These are phyloP conservation scores for Limenitis camilla DNA, from an alignment of 2,888 invertebrate genomes.

Conservation along the genomic window DNA sequence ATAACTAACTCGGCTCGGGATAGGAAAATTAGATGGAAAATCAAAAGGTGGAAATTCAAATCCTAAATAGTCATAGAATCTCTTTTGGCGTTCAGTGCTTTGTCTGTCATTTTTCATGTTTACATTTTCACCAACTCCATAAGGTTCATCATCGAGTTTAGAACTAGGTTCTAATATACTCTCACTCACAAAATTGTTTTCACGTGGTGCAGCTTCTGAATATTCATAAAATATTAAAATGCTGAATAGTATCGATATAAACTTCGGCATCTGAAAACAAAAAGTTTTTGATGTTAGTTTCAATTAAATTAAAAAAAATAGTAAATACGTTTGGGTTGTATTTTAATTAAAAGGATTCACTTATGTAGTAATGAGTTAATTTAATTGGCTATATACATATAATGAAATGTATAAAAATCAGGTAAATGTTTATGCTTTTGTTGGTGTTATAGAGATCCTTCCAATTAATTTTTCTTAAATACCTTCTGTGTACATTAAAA, in stretches of 20 bases:
- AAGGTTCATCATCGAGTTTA: slow-evolving; percentile 30
- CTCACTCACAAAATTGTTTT: slow-evolving; percentile 28
- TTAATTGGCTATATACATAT: too few species aligned
- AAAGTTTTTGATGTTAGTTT: not conserved
- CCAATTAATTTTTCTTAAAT: too few species aligned
- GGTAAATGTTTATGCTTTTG: too few species aligned
- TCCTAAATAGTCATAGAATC: slow-evolving; percentile 32
- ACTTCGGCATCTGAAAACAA: slow-evolving; percentile 53
- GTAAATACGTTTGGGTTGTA: not conserved
- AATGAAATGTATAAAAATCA: too few species aligned
- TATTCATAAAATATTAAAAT: slow-evolving; percentile 38
- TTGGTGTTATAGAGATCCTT: too few species aligned
- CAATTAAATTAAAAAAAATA: not conserved
- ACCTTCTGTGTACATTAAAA: too few species aligned
- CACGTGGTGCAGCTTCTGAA: slow-evolving; percentile 44
- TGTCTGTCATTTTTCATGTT: slow-evolving; percentile 22
- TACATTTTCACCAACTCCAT: slow-evolving; percentile 27
- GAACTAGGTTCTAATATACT: slow-evolving; percentile 22
- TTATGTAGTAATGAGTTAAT: too few species aligned
- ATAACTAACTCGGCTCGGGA: slow-evolving; percentile 17
- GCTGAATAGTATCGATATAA: slow-evolving; percentile 32
- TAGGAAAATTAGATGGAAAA: slow-evolving; percentile 8
- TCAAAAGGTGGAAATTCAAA: slow-evolving; percentile 15
- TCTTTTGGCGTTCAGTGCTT: slow-evolving; percentile 31
- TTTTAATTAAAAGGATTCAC: too few species aligned